Base-by-base conservation (phyloP, 2,113 vertebrate species). In the Balaenoptera acutorostrata region DNA sequence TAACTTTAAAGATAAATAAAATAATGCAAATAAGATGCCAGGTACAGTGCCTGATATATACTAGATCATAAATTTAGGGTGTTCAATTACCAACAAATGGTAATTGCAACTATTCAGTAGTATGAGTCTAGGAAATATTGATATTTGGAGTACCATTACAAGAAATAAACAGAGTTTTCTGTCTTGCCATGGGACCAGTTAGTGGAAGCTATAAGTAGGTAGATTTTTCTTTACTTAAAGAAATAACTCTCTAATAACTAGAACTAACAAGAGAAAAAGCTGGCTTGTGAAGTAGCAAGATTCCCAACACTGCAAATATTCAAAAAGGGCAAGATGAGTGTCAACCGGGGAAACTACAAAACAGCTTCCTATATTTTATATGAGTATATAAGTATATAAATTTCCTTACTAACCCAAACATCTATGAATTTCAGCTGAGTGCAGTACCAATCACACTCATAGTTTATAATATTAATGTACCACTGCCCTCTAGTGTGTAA, bases 401-500 rank as follows among this genome's bases (percentile, higher is more conserved):
- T 5, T 55, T 13, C 49, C 41, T 75, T 93, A 44, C 21, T 33
- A 68, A 88, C 27, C 29, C 46, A 27, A 46, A 83, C 23, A 1
- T 69, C 78, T 57, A 0, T 8, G 31, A 80, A 84, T 93, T 92
- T 57, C 23, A 29, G 52, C 55, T n/a, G 25, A 88, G 44, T 11
- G 3, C 14, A 59, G 3, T 9, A 82, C 36, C 74, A 39, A 57
- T 20, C 0, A 0, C 14, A 13, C 29, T 44, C 55, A 20, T 18
- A 44, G 88, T 6, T 96, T 49, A 46, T 61, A 97, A 97, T 85
- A 84, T 78, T 96, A 95, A 97, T 92, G 97, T 88, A 86, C 97
- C 93, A 97, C 96, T 97, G 98, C 98, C 98, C 98, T 97, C 98
- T 98, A 98, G 98, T 97, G 98, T 84, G 59, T 55, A 90, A 92